Conservation (phyloP, 2,113 vertebrate genomes). For the Paraplagusia blochii region DNA sequence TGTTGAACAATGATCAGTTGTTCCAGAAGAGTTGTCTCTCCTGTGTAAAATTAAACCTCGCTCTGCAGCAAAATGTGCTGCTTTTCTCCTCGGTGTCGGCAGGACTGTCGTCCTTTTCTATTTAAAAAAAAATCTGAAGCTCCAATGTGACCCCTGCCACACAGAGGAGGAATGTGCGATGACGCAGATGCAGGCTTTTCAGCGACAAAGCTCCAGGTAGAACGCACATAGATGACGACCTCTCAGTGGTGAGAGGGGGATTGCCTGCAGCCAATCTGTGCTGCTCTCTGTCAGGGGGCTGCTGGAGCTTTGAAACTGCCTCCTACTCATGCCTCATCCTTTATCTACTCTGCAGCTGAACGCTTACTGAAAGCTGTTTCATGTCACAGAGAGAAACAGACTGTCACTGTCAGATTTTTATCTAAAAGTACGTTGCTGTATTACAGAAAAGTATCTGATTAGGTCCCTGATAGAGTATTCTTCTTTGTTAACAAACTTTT, state of each 20-base stretch:
- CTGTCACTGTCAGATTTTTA: background rate
- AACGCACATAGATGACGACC: conserved; percentile 45
- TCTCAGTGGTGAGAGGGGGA: conserved; percentile 61
- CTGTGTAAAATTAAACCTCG: too few relatives aligned
- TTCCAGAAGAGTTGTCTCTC: too few relatives aligned
- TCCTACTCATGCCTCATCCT: conserved; percentile 29
- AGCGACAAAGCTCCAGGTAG: conserved; percentile 46
- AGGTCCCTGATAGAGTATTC: too few relatives aligned
- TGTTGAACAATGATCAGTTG: too few relatives aligned
- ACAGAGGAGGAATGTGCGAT: conserved; percentile 53
- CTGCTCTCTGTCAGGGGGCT: conserved; percentile 20
- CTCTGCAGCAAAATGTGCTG: too few relatives aligned
- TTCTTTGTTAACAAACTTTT: too few relatives aligned
- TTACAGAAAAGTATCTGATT: too few relatives aligned
- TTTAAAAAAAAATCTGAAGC: conserved; percentile 20
- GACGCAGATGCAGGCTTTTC: conserved; percentile 56
- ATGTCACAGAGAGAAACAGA: background rate
- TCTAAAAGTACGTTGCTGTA: background rate
- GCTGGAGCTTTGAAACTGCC: conserved; percentile 27
- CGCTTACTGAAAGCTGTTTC: conserved; percentile 19
- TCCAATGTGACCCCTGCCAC: conserved; percentile 45
- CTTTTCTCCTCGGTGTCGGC: too few relatives aligned
- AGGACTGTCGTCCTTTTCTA: too few relatives aligned
- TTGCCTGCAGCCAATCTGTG: conserved; percentile 47
- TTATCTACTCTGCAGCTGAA: conserved; percentile 3